A percentile compares a stretch with the other conserved stretches of the same genome.
phyloP scores from a whole-genome alignment of 2,113 vertebrate genomes.

The Erinaceus europaeus region DNA sequence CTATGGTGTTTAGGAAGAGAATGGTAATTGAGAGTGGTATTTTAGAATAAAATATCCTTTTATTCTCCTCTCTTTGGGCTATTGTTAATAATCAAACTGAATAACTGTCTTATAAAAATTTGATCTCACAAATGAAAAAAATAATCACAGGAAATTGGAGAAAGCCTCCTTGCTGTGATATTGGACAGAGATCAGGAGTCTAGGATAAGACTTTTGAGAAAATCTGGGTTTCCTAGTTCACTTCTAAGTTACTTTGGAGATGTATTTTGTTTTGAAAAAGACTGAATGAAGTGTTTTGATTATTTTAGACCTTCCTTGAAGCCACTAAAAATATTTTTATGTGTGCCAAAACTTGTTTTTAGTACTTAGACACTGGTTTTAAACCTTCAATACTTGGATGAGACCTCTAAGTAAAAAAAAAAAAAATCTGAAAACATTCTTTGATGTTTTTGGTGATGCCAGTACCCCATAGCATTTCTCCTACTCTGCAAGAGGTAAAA shows the following conservation, averaged over 20 bases:
- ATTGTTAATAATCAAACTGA: neutral
- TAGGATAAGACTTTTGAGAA: neutral
- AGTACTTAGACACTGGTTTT: neutral
- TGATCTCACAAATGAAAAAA: neutral
- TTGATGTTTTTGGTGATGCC: neutral
- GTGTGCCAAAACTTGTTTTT: neutral
- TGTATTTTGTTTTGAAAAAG: slow-evolving; percentile 21
- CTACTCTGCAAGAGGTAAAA: neutral
- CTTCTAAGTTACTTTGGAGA: neutral
- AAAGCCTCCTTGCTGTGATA: too few species aligned
- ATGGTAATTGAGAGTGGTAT: too few species aligned
- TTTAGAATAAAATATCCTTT: neutral
- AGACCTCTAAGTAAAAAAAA: neutral
- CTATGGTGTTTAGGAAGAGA: neutral
- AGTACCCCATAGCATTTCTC: neutral
- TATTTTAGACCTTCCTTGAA: neutral
- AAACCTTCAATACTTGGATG: neutral
- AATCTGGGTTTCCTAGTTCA: neutral
- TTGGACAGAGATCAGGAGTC: neutral
- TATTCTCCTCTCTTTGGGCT: neutral
- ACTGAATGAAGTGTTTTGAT: neutral
- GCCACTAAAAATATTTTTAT: neutral
- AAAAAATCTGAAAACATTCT: neutral
- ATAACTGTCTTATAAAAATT: slow-evolving; percentile 15
- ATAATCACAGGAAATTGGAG: neutral